These are phyloP conservation scores for Protomyctophum bolini DNA, from an alignment of 2,113 vertebrate genomes.

Conservation along the genomic window DNA sequence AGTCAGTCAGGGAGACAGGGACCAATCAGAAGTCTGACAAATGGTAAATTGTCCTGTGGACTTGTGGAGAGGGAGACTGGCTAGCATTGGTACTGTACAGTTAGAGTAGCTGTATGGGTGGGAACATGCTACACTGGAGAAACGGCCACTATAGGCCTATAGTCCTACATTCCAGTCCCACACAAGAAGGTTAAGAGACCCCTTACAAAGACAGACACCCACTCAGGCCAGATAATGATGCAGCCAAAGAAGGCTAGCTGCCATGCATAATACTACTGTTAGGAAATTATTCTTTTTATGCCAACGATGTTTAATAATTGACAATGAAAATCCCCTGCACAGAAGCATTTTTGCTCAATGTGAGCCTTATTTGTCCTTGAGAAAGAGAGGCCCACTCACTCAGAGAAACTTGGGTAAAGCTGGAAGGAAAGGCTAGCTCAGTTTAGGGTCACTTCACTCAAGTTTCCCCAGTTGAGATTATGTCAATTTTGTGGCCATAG, in stretches of 20 bases:
- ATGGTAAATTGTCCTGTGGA: slow-evolving; percentile 34
- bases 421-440: background rate
- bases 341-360: slow-evolving; percentile 33
- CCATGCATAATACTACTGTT: too few relatives aligned
- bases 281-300: too few relatives aligned
- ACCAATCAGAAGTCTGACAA: too few relatives aligned
- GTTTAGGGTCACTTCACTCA: background rate
- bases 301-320: too few relatives aligned
- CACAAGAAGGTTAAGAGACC: slow-evolving; percentile 26
- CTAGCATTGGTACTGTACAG: slow-evolving; percentile 30
- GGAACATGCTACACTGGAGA: slow-evolving; percentile 35
- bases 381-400: slow-evolving; percentile 36
- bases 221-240: too few relatives aligned
- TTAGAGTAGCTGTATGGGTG: slow-evolving; percentile 38
- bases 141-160: slow-evolving; percentile 29
- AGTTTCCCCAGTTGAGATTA: background rate
- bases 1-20: too few relatives aligned
- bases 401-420: slow-evolving; percentile 18
- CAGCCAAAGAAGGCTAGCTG: too few relatives aligned
- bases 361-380: slow-evolving; percentile 52
- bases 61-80: slow-evolving; percentile 35
- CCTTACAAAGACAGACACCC: background rate
- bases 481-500: background rate
- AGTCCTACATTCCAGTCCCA: slow-evolving; percentile 65
- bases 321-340: too few relatives aligned